Evolutionary conservation across 2,113 vertebrate species (phyloP).

Genomic region (Paratilapia polleni): DNA sequence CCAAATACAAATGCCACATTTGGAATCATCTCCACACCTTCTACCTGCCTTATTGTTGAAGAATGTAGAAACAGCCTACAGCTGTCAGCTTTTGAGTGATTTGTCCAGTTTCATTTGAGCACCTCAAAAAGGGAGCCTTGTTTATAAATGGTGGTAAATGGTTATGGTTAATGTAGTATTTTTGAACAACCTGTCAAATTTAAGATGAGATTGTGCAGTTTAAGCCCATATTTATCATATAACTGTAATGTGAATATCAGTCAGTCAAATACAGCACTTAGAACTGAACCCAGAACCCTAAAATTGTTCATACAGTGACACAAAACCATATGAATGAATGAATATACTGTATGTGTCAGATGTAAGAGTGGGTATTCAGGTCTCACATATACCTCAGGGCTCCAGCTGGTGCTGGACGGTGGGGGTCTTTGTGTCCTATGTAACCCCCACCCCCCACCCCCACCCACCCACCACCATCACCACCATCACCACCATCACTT

Average conservation of each 20-base stretch:
- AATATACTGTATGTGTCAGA: slow-evolving; percentile 47
- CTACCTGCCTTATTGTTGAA: too few relatives aligned
- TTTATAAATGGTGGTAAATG: too few relatives aligned
- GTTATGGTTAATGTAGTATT: neutral
- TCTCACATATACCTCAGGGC: slow-evolving; percentile 53
- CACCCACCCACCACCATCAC: too few relatives aligned
- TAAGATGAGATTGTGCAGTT: neutral
- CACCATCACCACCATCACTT: neutral
- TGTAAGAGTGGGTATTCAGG: slow-evolving; percentile 42
- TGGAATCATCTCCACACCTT: neutral
- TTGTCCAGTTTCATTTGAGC: neutral
- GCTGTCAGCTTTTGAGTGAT: neutral
- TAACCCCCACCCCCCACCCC: slow-evolving; percentile 25
- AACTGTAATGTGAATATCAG: too few relatives aligned
- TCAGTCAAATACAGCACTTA: too few relatives aligned
- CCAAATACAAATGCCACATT: neutral
- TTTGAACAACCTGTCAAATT: neutral
- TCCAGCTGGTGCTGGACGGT: slow-evolving; percentile 77
- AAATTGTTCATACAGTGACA: neutral
- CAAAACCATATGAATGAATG: neutral
- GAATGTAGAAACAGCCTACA: too few relatives aligned
- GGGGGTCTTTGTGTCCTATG: slow-evolving; percentile 73
- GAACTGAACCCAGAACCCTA: neutral
- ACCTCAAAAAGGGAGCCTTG: neutral
- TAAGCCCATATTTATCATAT: neutral